Evolutionary conservation across 2,797 vertebrate genomes (phyloP), one percentile per base, ranked within the genome.

Genomic region (Glossophaga mutica): DNA sequence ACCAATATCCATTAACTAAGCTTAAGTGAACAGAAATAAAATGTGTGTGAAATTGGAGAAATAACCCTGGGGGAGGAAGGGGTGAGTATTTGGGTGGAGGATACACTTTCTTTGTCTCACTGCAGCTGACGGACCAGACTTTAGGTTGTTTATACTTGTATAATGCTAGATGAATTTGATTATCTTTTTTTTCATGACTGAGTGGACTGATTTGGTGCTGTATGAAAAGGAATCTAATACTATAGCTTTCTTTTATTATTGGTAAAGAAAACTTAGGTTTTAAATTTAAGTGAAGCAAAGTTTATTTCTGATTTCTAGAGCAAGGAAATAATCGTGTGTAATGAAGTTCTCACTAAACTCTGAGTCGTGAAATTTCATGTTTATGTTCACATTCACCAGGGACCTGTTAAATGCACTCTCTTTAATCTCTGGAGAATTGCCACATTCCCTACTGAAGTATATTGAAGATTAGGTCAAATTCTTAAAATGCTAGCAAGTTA

Each of bases 401-500:
- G 44, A 48, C 34, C 24, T 52, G 42, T 26, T 32, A n/a, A 78
- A 48, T 10, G 48, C 65, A 44, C 85, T n/a, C 29, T 55, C 55
- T 62, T 86, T 52, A 32, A 50, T 71, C 57, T 84, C 88, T 37
- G 62, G 87, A 89, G 92, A 68, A 44, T 6, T 48, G 24, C 26
- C 67, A 55, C 65, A 82, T 65, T 96, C 79, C 42, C 71, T 78
- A 46, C 34, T 78, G 48, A 89, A 50, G 52, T 90, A 86, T 74
- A 91, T 93, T 57, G 71, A 52, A 14, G 29, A 90, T 91, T 94
- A 96, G 79, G 46, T 87, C 87, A 91, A 84, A 87, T 76, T 87
- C 87, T 95, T 85, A 84, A 92, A 95, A 90, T 87, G 84, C 21
- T 65, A 50, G 79, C 81, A 22, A 34, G 74, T 70, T 73, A 57